Evolutionary conservation across 2,113 vertebrate genomes (phyloP), one percentile per base, ranked within the genome.

Genomic region (Amphilophus citrinellus): DNA sequence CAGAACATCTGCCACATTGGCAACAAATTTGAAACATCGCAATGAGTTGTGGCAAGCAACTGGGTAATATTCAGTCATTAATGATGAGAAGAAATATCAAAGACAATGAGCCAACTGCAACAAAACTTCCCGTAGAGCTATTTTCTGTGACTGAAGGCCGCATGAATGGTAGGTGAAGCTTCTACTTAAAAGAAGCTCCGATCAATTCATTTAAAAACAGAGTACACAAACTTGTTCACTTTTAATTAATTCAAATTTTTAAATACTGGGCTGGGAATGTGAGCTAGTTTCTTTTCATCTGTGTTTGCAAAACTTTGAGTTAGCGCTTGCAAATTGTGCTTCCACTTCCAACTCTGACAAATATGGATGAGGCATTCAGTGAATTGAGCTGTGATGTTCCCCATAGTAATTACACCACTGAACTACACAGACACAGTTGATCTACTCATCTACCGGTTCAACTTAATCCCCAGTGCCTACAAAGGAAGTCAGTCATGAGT

Each of bases 401-500:
- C 77, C 76, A 10, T 7, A 14, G 27, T 89, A 90, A 91, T 84
- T 87, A 88, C 86, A 80, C 85, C 73, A 44, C 81, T 84, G 81
- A 87, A 87, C 83, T 87, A 90, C 90, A 88, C 85, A 91, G 89
- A 91, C 82, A 73, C 37, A 88, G 87, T 88, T 84, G 61, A 93
- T 93, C 85, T 83, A 81, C 75, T 88, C 83, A 32, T 91, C 89
- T 79, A 61, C 77, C 18, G 32, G 94, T 94, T 96, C 93, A 93
- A 92, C 79, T 65, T 94, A 92, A 95, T 96, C 91, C 90, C 91
- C 81, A 79, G 88, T 92, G 91, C 87, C 89, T 83, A 84, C 90
- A 88, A 87, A 91, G 89, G 88, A 91, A 95, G 93, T 95, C 93
- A 91, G 92, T 95, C 91, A 93, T 62, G 82, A 92, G 83, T 82